A percentile compares a stretch with the other conserved stretches of the same genome.
phyloP scores from a whole-genome alignment of 2,888 invertebrate species.

The Stramonita haemastoma region DNA sequence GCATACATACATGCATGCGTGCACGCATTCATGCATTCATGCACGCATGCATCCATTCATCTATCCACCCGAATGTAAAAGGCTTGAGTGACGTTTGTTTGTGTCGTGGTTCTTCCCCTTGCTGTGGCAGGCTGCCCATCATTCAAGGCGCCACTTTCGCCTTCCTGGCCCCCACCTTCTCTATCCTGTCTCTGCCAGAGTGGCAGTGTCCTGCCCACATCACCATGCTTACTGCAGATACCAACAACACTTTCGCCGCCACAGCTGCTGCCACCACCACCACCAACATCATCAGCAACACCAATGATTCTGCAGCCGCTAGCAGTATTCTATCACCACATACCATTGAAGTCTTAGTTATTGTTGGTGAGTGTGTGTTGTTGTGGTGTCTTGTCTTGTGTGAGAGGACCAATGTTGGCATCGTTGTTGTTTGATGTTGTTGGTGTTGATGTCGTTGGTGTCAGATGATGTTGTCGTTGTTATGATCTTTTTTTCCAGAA shows the following conservation, averaged over 20 bases:
- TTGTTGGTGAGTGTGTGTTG: background rate
- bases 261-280: background rate
- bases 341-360: background rate
- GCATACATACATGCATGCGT: constrained; percentile 21
- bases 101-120: background rate
- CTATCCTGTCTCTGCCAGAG: constrained; percentile 65
- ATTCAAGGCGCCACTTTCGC: constrained; percentile 74
- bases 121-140: constrained; percentile 68
- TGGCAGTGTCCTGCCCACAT: constrained; percentile 61
- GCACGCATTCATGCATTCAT: background rate
- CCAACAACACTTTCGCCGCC: background rate
- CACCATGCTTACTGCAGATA: background rate
- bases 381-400: background rate
- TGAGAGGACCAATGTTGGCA: background rate
- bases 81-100: background rate
- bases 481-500: no score
- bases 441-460: no score
- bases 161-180: constrained; percentile 70
- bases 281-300: background rate
- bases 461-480: no score
- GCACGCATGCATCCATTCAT: background rate
- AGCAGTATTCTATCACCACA: no score
- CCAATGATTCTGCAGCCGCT: no score
- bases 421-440: constrained; percentile 1
- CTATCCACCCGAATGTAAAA: background rate